These are phyloP conservation scores for Mionectes macconnelli DNA, from an alignment of 2,113 vertebrate genomes.

Conservation along the genomic window DNA sequence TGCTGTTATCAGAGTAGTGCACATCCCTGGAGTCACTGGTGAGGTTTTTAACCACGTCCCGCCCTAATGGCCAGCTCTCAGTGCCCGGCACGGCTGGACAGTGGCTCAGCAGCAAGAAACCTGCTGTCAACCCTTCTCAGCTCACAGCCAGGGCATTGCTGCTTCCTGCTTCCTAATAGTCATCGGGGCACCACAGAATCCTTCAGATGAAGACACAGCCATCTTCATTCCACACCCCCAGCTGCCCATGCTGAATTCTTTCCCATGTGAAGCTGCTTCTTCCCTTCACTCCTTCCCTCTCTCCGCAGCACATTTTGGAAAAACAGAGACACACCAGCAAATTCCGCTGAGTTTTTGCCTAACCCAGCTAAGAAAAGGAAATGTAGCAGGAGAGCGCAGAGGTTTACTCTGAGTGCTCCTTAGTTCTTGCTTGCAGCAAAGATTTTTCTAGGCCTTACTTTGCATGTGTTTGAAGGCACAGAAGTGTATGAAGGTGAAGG, in stretches of 20 bases:
- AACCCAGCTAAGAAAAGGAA: neutral
- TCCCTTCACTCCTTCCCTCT: neutral
- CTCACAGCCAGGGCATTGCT: neutral
- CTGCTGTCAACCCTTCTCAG: neutral
- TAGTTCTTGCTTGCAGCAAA: neutral
- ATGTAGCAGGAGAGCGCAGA: accelerated
- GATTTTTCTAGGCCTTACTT: neutral
- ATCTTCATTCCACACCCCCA: too few species aligned
- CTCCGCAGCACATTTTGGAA: neutral
- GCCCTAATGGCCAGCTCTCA: neutral
- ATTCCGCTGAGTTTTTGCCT: neutral
- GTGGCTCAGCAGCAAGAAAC: constrained; percentile 26
- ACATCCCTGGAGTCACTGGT: neutral
- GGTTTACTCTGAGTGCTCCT: neutral
- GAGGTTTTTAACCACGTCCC: neutral
- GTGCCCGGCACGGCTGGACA: neutral
- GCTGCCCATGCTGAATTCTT: too few species aligned
- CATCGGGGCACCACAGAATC: neutral
- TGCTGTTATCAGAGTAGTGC: accelerated
- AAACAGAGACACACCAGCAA: neutral
- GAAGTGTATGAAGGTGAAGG: accelerated
- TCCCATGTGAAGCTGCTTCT: neutral
- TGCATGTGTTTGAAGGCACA: neutral
- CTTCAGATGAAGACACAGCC: too few species aligned
- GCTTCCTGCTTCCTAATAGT: neutral